Evolutionary conservation across 1,140 invertebrate species (phyloP).

Genomic region (Copidosoma floridanum): DNA sequence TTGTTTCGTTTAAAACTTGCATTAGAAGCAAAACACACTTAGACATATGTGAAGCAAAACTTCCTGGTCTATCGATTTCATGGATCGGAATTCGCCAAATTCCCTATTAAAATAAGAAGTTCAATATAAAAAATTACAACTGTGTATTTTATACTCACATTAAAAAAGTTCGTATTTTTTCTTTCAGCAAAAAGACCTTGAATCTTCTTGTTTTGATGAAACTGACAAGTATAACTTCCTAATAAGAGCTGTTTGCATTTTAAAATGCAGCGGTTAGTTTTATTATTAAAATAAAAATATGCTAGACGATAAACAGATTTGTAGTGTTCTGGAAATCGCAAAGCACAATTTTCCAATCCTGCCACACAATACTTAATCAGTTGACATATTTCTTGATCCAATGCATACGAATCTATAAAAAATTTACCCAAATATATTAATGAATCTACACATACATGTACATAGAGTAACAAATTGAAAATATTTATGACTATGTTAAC

Average conservation of each 20-base stretch:
- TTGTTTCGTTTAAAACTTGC: constrained; percentile 74
- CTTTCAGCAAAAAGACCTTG: constrained; percentile 82
- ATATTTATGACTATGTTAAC: too few relatives aligned
- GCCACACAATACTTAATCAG: constrained; percentile 65
- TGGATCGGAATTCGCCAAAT: constrained; percentile 87
- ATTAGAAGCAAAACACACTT: constrained; percentile 77
- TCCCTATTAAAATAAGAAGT: constrained; percentile 59
- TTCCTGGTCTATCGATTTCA: constrained; percentile 89
- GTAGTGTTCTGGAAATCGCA: constrained; percentile 86
- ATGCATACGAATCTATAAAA: constrained; percentile 26
- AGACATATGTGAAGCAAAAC: constrained; percentile 88
- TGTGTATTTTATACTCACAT: constrained; percentile 66
- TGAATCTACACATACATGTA: too few relatives aligned
- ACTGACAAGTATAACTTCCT: constrained; percentile 64
- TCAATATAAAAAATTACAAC: background rate
- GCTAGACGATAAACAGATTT: constrained; percentile 87
- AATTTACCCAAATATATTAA: constrained; percentile 7
- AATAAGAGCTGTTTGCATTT: constrained; percentile 73
- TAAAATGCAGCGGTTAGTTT: constrained; percentile 65
- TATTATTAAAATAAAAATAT: constrained; percentile 78
- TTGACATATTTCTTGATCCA: constrained; percentile 49
- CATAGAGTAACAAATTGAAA: too few relatives aligned
- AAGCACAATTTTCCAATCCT: constrained; percentile 80
- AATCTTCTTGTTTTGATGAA: constrained; percentile 61
- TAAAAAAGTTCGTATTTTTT: constrained; percentile 86